A percentile compares a stretch with the other conserved stretches of the same genome.
Evolutionary conservation across 1,140 invertebrate genomes (phyloP).

Genomic region (Eueides isabella): DNA sequence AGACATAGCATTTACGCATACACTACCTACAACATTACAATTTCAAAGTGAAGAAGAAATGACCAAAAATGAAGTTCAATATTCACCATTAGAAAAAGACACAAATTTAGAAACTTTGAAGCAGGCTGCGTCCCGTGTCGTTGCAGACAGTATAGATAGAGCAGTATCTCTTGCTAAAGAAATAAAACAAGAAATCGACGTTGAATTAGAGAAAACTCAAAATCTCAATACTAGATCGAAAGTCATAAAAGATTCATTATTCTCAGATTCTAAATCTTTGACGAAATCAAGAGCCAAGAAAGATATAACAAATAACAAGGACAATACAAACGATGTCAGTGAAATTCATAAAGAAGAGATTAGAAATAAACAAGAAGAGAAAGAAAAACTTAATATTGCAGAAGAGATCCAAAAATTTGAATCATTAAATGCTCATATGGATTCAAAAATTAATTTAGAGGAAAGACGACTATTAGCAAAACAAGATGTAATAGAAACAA

Average conservation of each 20-base stretch:
- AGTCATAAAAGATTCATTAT: neutral
- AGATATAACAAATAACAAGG: neutral
- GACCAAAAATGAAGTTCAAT: conserved; percentile 46
- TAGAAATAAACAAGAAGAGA: neutral
- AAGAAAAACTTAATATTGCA: conserved; percentile 25
- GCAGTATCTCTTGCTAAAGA: conserved; percentile 30
- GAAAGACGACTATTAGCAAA: conserved; percentile 36
- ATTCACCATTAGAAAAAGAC: conserved; percentile 41
- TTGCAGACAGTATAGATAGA: conserved; percentile 33
- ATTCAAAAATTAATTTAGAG: conserved; percentile 33
- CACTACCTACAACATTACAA: neutral
- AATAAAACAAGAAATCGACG: conserved; percentile 23
- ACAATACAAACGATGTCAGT: neutral
- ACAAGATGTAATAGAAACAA: conserved; percentile 39
- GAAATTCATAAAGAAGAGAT: neutral
- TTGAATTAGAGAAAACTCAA: conserved; percentile 23
- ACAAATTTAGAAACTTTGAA: conserved; percentile 61
- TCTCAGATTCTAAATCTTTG: neutral
- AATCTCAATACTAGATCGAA: neutral
- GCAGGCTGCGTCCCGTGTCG: conserved; percentile 48
- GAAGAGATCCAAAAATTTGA: conserved; percentile 40
- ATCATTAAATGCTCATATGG: conserved; percentile 15
- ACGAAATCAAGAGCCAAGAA: neutral
- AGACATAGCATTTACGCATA: neutral
- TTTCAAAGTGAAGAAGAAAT: conserved; percentile 38